Evolutionary conservation across 2,113 vertebrate species (phyloP), one percentile per base, ranked within the genome.

Genomic region (Corydoras sp.): DNA sequence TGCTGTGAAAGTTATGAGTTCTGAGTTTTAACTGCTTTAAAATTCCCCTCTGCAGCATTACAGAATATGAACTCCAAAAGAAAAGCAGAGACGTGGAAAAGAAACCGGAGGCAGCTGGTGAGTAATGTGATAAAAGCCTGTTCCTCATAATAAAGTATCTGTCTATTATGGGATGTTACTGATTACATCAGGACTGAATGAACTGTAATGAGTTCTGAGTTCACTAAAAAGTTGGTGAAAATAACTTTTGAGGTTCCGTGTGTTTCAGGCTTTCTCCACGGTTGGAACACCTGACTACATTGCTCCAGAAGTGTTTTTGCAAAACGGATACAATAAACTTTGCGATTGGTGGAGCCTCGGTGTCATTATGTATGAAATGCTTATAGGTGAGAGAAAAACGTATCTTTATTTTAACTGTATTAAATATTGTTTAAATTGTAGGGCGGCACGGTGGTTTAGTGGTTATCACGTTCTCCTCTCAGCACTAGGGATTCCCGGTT

Each of bases 11-110:
- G 35, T 5, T 43, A 43, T 65, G 1, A 29, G 15, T 14, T 65
- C 31, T 66, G 9, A 10, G 13, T 53, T 32, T 62, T 60, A 35
- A 5, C 64, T 55, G 31, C 58, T 30, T 65, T 2, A 12, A 14
- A 62, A 29, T 48, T 59, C 10, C 15, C 11, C 30, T 48, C 0
- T 5, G 83, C 62, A 94, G 97, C 95, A 59, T 97, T 97, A 73
- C 95, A 99, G 88, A 98, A 98, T 84, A 99, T 99, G 96, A 99
- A 99, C 88, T 99, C 97, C 49, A 99, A 99, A 84, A 93, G 97
- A 86, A 99, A 99, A 92, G 96, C 96, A 81, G 97, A 99, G 85
- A 99, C 97, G 0, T 99, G 97, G 97, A 99, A 99, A 85, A 93
- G 94, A 85, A 99, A 98, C 64, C 84, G 97, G 75, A 88, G 96